These are phyloP conservation scores for Merodon equestris DNA, from an alignment of 2,888 invertebrate species.

Conservation along the genomic window DNA sequence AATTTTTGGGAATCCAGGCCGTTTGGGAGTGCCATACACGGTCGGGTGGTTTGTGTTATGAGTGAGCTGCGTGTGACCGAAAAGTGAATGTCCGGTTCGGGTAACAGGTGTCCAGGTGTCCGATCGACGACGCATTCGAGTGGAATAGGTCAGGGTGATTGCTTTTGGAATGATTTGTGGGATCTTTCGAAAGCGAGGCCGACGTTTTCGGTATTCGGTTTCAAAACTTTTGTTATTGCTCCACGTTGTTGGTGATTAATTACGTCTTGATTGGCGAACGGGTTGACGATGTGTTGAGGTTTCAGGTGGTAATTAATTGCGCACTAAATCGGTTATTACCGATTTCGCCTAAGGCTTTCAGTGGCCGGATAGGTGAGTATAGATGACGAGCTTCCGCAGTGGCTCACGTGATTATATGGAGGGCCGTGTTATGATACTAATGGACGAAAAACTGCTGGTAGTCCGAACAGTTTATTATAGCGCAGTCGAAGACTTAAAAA, in stretches of 20 bases:
- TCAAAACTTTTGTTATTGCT: not conserved
- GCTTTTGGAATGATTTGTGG: constrained; percentile 49
- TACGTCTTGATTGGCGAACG: too few species aligned
- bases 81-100: constrained; percentile 63
- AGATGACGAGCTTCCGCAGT: too few species aligned
- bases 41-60: constrained; percentile 13
- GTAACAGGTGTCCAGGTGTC: constrained; percentile 56
- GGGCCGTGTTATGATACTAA: too few species aligned
- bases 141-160: constrained; percentile 59
- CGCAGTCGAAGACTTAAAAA: too few species aligned
- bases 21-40: constrained; percentile 39
- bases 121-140: constrained; percentile 31
- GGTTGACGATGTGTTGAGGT: too few species aligned
- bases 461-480: too few species aligned
- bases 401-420: too few species aligned
- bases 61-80: constrained; percentile 55
- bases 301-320: too few species aligned
- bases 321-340: too few species aligned
- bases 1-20: constrained; percentile 26
- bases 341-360: too few species aligned
- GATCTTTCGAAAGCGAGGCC: constrained; percentile 39
- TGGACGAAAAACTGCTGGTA: too few species aligned
- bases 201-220: constrained; percentile 6
- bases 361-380: too few species aligned
- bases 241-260: constrained; percentile 23